Conservation (phyloP, 2,797 vertebrate genomes). For the Selene dorsalis region DNA sequence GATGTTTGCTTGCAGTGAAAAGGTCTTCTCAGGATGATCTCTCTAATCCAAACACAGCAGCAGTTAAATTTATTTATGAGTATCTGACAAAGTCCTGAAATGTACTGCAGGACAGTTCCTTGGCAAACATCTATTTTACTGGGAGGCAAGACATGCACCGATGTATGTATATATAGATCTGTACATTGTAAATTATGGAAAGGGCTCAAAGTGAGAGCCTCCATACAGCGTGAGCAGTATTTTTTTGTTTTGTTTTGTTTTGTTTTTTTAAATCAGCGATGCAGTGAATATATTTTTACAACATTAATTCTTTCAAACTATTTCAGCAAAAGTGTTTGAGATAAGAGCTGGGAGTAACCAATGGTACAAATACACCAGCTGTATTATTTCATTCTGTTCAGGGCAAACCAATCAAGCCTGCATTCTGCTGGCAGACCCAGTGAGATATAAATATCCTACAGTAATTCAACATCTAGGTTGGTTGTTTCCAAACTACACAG, state of each 20-base stretch:
- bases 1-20: conserved; percentile 7
- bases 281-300: neutral
- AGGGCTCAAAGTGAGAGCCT: neutral
- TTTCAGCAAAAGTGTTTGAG: conserved; percentile 15
- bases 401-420: neutral
- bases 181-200: conserved; percentile 31
- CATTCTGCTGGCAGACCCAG: conserved; percentile 10
- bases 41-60: conserved; percentile 33
- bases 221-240: conserved; percentile 10
- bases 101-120: neutral
- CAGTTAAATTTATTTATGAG: conserved; percentile 38
- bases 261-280: neutral
- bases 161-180: conserved; percentile 19
- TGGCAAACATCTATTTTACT: neutral
- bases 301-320: conserved; percentile 1
- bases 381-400: conserved; percentile 13
- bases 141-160: conserved; percentile 20
- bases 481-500: neutral
- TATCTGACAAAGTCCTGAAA: conserved; percentile 26
- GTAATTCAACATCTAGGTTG: neutral
- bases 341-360: conserved; percentile 34
- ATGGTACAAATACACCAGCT: conserved; percentile 27
- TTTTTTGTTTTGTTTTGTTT: conserved; percentile 6
- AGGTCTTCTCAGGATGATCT: conserved; percentile 15
- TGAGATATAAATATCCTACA: neutral